These are phyloP conservation scores for Coenonympha glycerion DNA, from an alignment of 2,888 invertebrate genomes.

Conservation along the genomic window DNA sequence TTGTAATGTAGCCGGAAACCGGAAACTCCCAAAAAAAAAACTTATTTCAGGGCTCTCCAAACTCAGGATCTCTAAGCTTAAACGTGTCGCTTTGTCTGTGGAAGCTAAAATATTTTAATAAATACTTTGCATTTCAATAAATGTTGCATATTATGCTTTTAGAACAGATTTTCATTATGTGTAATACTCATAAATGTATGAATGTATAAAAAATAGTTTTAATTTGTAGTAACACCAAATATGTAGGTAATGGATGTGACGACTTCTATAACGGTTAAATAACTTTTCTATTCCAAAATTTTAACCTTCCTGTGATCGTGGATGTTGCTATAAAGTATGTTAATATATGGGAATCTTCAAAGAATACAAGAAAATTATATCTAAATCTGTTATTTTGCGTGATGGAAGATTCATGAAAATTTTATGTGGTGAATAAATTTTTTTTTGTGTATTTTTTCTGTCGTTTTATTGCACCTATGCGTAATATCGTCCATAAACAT, in stretches of 20 bases:
- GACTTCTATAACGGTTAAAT: slow-evolving; percentile 51
- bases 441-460: slow-evolving; percentile 67
- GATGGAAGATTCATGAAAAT: slow-evolving; percentile 61
- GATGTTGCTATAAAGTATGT: slow-evolving; percentile 62
- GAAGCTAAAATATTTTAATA: not conserved
- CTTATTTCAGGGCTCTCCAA: too few relatives aligned
- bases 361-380: slow-evolving; percentile 49
- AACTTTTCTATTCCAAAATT: slow-evolving; percentile 72
- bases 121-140: slow-evolving; percentile 12
- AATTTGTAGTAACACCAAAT: slow-evolving; percentile 64
- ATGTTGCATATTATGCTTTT: slow-evolving; percentile 17
- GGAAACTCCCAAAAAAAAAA: too few relatives aligned
- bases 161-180: slow-evolving; percentile 29
- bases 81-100: slow-evolving; percentile 14
- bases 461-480: slow-evolving; percentile 1
- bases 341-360: slow-evolving; percentile 62
- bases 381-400: slow-evolving; percentile 71
- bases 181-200: slow-evolving; percentile 53
- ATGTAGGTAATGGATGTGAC: slow-evolving; percentile 47
- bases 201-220: slow-evolving; percentile 39
- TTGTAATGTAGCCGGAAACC: too few relatives aligned
- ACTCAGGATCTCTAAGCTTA: not conserved
- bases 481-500: too few relatives aligned
- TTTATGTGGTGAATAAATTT: slow-evolving; percentile 75
- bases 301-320: slow-evolving; percentile 74